Conservation (phyloP, 2,113 vertebrate species). For the Gallinago jamesoni region DNA sequence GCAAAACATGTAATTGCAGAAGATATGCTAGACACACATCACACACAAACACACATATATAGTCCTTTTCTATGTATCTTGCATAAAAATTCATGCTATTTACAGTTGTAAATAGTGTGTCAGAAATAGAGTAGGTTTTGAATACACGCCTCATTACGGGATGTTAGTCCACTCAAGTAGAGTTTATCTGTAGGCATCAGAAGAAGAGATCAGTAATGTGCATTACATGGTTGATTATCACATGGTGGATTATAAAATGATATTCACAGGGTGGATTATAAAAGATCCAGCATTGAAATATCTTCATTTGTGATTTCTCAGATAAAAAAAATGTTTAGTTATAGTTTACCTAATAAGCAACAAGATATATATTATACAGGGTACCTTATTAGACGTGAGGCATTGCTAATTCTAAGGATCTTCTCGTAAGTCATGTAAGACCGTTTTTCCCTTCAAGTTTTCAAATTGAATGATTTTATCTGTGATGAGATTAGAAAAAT, state of each 20-base stretch:
- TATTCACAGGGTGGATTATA: not conserved
- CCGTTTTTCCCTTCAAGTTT: not conserved
- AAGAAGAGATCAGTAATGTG: not conserved
- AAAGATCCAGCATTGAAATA: not conserved
- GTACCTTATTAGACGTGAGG: not conserved
- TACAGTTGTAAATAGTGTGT: not conserved
- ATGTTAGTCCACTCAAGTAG: not conserved
- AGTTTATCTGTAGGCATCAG: not conserved
- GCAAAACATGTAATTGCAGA: not conserved
- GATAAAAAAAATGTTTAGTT: not conserved
- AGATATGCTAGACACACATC: not conserved
- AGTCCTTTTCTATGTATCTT: not conserved
- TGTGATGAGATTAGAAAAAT: not conserved
- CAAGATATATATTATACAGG: not conserved
- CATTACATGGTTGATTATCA: not conserved
- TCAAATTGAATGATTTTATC: not conserved
- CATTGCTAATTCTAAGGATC: not conserved
- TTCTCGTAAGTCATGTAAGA: not conserved
- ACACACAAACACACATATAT: not conserved
- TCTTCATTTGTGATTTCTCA: not conserved
- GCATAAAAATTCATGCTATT: not conserved
- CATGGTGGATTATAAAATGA: no score
- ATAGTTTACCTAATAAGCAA: not conserved
- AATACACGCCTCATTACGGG: not conserved
- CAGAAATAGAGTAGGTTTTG: not conserved